Evolutionary conservation across 2,888 invertebrate genomes (phyloP).

Genomic region (Lepas anatifera): DNA sequence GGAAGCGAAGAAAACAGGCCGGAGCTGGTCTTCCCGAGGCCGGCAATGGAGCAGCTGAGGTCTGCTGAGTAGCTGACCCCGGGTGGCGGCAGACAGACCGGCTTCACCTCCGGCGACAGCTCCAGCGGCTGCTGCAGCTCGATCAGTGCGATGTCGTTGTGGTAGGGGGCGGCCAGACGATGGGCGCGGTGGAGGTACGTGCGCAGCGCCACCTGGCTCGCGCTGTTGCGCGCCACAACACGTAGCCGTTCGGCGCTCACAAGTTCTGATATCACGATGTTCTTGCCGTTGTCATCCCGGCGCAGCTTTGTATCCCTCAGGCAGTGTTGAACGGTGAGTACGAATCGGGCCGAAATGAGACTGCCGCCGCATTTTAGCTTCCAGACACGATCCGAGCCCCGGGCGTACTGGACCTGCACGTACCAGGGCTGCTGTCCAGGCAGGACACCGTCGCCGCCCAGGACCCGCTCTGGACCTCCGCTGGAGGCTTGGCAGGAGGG

Average conservation of each 20-base stretch:
- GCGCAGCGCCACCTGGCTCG: background rate
- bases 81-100: slow-evolving; percentile 56
- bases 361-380: slow-evolving; percentile 10
- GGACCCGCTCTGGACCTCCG: background rate
- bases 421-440: background rate
- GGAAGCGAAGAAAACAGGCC: slow-evolving; percentile 6
- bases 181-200: background rate
- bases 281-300: too few relatives aligned
- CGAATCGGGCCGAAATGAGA: background rate
- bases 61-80: slow-evolving; percentile 43
- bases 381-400: background rate
- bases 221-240: slow-evolving; percentile 1
- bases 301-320: background rate
- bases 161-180: slow-evolving; percentile 1
- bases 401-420: background rate
- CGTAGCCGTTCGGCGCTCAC: background rate
- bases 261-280: too few relatives aligned
- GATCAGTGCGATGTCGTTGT: slow-evolving; percentile 7
- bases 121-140: background rate
- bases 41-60: slow-evolving; percentile 60
- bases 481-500: background rate
- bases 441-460: background rate
- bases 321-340: background rate
- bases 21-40: slow-evolving; percentile 47
- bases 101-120: slow-evolving; percentile 53